Conservation (phyloP, 2,888 invertebrate genomes). For the Himalopsyche tibetana region DNA sequence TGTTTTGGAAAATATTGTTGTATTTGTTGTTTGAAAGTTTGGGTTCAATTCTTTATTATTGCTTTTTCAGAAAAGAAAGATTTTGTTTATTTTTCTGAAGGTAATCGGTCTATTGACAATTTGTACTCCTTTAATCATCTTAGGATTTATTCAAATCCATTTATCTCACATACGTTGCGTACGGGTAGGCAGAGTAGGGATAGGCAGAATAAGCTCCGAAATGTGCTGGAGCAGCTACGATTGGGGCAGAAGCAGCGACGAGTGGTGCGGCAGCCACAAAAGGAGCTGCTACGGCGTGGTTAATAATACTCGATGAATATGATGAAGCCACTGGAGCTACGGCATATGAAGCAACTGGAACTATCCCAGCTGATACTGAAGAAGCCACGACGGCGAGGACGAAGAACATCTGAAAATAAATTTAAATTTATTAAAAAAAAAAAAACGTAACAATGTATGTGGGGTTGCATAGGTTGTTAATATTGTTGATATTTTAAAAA, state of each 20-base stretch:
- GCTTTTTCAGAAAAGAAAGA: too few species aligned
- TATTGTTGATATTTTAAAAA: too few species aligned
- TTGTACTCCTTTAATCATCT: too few species aligned
- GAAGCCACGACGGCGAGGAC: constrained; percentile 69
- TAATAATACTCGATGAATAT: constrained; percentile 85
- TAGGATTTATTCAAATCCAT: neutral
- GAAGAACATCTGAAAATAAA: constrained; percentile 71
- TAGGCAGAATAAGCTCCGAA: constrained; percentile 69
- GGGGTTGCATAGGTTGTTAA: too few species aligned
- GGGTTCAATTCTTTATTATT: too few species aligned
- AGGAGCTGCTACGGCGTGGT: constrained; percentile 85
- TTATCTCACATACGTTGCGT: constrained; percentile 70
- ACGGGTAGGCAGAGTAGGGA: constrained; percentile 66
- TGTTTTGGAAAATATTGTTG: too few species aligned
- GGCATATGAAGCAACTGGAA: constrained; percentile 72
- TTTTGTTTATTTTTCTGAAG: too few species aligned
- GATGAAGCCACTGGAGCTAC: constrained; percentile 82
- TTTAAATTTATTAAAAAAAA: too few species aligned
- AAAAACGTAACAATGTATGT: too few species aligned
- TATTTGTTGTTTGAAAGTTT: too few species aligned
- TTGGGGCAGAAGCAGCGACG: constrained; percentile 63
- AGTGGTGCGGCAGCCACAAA: constrained; percentile 70
- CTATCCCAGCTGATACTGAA: constrained; percentile 70
- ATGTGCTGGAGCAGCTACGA: constrained; percentile 71
- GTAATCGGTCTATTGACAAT: too few species aligned